These are phyloP conservation scores for Pardosa pseudoannulata DNA, from an alignment of 2,888 invertebrate species.

Conservation along the genomic window DNA sequence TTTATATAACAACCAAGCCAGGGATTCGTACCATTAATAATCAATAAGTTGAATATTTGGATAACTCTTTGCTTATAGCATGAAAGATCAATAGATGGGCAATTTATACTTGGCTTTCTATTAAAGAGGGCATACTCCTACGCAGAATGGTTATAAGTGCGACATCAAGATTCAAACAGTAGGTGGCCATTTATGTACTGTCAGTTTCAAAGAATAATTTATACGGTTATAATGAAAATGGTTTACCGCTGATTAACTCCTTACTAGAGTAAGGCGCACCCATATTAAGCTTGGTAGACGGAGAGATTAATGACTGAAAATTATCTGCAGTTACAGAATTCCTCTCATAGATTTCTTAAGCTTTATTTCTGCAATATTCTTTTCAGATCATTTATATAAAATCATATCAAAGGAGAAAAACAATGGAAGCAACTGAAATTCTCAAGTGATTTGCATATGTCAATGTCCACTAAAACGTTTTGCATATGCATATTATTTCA, in stretches of 20 bases:
- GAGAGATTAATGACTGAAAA: not conserved
- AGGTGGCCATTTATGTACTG: constrained; percentile 35
- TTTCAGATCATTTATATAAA: no score
- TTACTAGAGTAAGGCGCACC: constrained; percentile 25
- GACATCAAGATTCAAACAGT: constrained; percentile 3
- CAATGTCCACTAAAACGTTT: no score
- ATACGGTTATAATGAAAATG: constrained; percentile 49
- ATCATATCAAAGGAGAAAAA: no score
- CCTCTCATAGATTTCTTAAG: not conserved
- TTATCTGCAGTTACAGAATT: not conserved
- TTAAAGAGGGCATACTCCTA: not conserved
- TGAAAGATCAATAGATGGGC: no score
- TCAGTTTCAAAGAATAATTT: constrained; percentile 39
- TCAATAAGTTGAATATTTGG: not conserved
- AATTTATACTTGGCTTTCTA: no score
- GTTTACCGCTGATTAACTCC: constrained; percentile 3
- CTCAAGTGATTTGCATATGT: no score
- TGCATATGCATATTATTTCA: no score
- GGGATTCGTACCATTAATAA: not conserved
- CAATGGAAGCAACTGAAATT: no score
- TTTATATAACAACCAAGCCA: not conserved
- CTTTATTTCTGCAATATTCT: no score
- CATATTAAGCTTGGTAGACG: constrained; percentile 25
- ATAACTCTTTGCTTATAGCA: no score
- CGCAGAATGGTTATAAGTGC: not conserved